Conservation (phyloP, 1,140 invertebrate species). For the Hypothenemus hampei region DNA sequence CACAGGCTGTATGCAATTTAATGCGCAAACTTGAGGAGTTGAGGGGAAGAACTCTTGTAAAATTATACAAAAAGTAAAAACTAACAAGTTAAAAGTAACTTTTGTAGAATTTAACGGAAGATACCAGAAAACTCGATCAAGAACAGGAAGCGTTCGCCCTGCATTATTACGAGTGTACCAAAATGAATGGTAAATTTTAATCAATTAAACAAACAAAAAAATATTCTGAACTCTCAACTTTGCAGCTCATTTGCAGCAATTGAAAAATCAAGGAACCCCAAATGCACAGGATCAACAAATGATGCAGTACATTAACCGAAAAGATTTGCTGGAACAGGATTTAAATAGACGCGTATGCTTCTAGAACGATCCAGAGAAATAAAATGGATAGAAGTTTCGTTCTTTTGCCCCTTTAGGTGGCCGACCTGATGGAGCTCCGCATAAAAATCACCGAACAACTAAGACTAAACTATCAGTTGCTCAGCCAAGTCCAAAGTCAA, state of each 20-base stretch:
- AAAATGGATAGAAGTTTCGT: too few relatives aligned
- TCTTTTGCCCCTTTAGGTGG: neutral
- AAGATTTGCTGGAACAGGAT: slow-evolving; percentile 57
- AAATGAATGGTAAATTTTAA: slow-evolving; percentile 68
- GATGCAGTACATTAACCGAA: slow-evolving; percentile 54
- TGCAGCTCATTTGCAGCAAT: slow-evolving; percentile 56
- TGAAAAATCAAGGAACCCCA: slow-evolving; percentile 43
- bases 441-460: slow-evolving; percentile 69
- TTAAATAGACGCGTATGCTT: slow-evolving; percentile 58
- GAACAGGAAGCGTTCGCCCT: slow-evolving; percentile 82
- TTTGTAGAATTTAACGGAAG: slow-evolving; percentile 60
- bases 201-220: too few relatives aligned
- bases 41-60: slow-evolving; percentile 35
- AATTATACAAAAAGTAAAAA: too few relatives aligned
- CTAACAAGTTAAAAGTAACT: too few relatives aligned
- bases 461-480: slow-evolving; percentile 64
- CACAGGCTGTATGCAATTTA: slow-evolving; percentile 33
- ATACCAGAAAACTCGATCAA: slow-evolving; percentile 67
- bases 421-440: slow-evolving; percentile 56
- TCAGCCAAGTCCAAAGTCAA: slow-evolving; percentile 69
- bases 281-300: slow-evolving; percentile 42
- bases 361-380: too few relatives aligned
- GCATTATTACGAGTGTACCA: slow-evolving; percentile 79
- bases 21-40: slow-evolving; percentile 45
- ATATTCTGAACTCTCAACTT: too few relatives aligned